Percentiles rank a stretch among this genome's conserved stretches.
These are phyloP conservation scores for Hiodon alosoides DNA, from an alignment of 2,113 vertebrate species.

Conservation along the genomic window DNA sequence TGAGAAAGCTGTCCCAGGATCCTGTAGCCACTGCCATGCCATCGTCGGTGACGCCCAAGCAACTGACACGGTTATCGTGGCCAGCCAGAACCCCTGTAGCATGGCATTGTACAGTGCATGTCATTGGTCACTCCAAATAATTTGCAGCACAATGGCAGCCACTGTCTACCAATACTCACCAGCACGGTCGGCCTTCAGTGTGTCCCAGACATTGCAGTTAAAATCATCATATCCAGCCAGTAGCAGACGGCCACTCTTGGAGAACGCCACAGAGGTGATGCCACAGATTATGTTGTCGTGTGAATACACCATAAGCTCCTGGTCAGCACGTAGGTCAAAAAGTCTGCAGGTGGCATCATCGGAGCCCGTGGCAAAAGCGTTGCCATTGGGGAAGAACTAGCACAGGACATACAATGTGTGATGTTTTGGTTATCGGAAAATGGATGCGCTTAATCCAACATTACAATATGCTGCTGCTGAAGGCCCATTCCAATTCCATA, in stretches of 20 bases:
- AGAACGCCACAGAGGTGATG: conserved; percentile 98
- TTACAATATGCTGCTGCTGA: too few species aligned
- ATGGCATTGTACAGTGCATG: background rate
- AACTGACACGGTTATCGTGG: conserved; percentile 98
- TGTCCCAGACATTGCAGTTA: conserved; percentile 99
- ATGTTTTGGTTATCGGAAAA: background rate
- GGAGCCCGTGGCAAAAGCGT: conserved; percentile 96
- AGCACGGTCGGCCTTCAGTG: conserved; percentile 94
- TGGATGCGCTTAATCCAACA: too few species aligned
- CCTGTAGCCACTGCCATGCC: conserved; percentile 98
- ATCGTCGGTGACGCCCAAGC: conserved; percentile 97
- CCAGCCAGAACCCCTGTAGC: conserved; percentile 88
- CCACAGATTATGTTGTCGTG: conserved; percentile 98
- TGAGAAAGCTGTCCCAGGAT: conserved; percentile 99
- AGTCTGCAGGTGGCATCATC: conserved; percentile 98
- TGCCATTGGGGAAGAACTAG: conserved; percentile 97
- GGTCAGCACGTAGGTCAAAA: conserved; percentile 94
- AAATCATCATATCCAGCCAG: conserved; percentile 97
- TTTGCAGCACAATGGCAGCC: too few species aligned
- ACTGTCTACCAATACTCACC: conserved; percentile 55
- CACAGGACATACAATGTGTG: background rate
- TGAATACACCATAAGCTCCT: conserved; percentile 98
- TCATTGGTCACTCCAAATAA: background rate
- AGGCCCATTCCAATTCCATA: too few species aligned
- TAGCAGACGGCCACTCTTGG: conserved; percentile 95